phyloP scores from a whole-genome alignment of 2,797 vertebrate genomes.

The Pangasius krempfi region DNA sequence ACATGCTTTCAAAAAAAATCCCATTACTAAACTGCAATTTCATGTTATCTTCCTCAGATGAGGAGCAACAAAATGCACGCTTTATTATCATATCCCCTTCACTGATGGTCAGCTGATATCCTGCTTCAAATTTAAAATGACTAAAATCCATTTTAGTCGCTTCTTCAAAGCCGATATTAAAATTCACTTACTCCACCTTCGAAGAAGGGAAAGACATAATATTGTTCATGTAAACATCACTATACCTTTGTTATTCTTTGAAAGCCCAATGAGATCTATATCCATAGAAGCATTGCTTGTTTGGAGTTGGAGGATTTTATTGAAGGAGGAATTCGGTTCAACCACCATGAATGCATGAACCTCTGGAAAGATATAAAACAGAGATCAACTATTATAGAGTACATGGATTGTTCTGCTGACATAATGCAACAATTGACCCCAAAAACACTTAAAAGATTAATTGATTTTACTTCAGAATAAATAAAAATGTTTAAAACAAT shows the following conservation, averaged over 20 bases:
- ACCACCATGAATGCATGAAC: background rate
- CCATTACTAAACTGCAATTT: no score
- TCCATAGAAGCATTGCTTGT: background rate
- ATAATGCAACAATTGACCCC: no score
- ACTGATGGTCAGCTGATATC: no score
- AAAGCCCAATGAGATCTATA: constrained; percentile 19
- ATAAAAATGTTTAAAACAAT: no score
- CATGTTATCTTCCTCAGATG: no score
- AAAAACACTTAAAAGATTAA: background rate
- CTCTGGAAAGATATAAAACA: background rate
- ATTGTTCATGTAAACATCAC: background rate
- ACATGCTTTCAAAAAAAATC: no score
- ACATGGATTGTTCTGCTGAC: no score
- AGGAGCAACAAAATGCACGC: no score
- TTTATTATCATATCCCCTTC: no score
- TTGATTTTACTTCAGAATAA: background rate
- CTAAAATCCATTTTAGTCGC: no score
- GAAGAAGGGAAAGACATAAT: background rate
- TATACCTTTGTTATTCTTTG: constrained; percentile 33
- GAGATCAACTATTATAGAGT: background rate
- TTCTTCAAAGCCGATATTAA: background rate
- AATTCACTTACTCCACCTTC: background rate
- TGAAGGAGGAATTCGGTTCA: background rate
- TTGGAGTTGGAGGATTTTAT: background rate
- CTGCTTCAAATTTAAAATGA: no score